Percentiles rank a stretch among this genome's conserved stretches.
Conservation (phyloP, 2,888 invertebrate species). For the Deroplatys truncata region DNA sequence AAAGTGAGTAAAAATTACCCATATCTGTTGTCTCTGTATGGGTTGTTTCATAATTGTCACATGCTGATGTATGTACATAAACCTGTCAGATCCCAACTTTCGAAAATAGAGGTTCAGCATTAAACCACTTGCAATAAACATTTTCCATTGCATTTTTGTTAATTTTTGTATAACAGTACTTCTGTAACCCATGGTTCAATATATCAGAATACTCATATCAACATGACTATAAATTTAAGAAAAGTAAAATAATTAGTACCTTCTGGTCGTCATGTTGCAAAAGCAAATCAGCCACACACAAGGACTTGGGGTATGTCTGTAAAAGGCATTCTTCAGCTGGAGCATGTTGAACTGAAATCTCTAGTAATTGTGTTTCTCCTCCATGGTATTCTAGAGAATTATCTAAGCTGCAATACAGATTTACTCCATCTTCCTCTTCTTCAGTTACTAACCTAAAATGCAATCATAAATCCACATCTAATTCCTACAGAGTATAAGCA, state of each 20-base stretch:
- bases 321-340: slow-evolving; percentile 69
- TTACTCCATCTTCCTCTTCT: slow-evolving; percentile 49
- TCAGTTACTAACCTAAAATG: slow-evolving; percentile 54
- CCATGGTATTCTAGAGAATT: slow-evolving; percentile 85
- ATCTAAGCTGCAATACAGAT: slow-evolving; percentile 77
- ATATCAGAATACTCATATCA: too few relatives aligned
- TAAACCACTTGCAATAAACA: too few relatives aligned
- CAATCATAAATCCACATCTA: not conserved
- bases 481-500: not conserved
- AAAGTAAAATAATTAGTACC: slow-evolving; percentile 42
- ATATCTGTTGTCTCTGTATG: too few relatives aligned
- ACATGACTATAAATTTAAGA: too few relatives aligned
- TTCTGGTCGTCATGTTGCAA: slow-evolving; percentile 59
- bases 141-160: too few relatives aligned
- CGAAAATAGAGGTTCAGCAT: too few relatives aligned
- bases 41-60: too few relatives aligned
- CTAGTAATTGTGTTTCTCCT: slow-evolving; percentile 70
- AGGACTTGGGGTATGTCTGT: slow-evolving; percentile 70
- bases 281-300: slow-evolving; percentile 68
- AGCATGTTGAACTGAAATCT: slow-evolving; percentile 64
- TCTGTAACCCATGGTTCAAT: too few relatives aligned
- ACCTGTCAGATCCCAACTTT: too few relatives aligned
- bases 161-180: too few relatives aligned
- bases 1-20: too few relatives aligned
- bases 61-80: too few relatives aligned